phyloP scores from a whole-genome alignment of 92 coral and sea anemone genomes.

The Galaxea fascicularis region DNA sequence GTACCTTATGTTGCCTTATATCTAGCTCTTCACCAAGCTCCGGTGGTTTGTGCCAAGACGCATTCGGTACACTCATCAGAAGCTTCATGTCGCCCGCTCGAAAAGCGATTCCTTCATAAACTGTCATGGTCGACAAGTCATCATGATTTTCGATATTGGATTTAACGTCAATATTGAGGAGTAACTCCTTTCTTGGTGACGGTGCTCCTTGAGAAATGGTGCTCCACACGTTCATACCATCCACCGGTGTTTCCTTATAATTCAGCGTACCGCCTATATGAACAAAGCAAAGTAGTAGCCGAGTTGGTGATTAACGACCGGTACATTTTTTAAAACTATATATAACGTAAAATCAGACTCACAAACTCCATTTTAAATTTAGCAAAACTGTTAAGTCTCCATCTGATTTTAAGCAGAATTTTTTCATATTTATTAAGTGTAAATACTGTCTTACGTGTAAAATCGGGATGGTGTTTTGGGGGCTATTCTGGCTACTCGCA shows the following conservation, averaged over 20 bases:
- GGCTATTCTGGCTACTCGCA: no score
- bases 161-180: conserved; percentile 72
- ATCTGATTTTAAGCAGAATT: no score
- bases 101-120: conserved; percentile 56
- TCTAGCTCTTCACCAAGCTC: conserved; percentile 30
- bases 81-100: conserved; percentile 64
- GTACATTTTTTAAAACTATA: no score
- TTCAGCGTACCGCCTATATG: conserved; percentile 18
- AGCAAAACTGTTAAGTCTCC: no score
- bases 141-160: not conserved
- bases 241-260: conserved; percentile 38
- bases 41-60: conserved; percentile 63
- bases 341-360: no score
- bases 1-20: not conserved
- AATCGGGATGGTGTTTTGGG: no score
- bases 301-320: no score
- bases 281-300: no score
- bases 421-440: no score
- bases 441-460: no score
- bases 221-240: conserved; percentile 76
- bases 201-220: conserved; percentile 71
- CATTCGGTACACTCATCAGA: conserved; percentile 48
- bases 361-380: no score
- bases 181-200: conserved; percentile 80
- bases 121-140: not conserved